These are phyloP conservation scores for Microplitis manilae DNA, from an alignment of 2,888 invertebrate species.

Conservation along the genomic window DNA sequence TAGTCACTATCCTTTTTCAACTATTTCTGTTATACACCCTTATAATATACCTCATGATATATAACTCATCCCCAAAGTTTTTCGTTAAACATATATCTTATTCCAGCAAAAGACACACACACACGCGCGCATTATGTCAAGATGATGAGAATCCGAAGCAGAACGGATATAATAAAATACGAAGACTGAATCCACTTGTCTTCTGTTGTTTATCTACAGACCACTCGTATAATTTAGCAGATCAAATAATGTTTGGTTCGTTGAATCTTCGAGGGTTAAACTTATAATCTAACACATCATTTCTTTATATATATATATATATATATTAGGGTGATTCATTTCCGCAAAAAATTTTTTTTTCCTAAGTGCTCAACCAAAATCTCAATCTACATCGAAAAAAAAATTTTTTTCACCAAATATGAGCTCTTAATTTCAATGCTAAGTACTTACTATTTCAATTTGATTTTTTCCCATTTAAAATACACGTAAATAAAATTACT, in stretches of 20 bases:
- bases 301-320: neutral
- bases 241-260: slow-evolving; percentile 13
- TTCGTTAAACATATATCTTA: neutral
- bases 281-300: neutral
- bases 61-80: neutral
- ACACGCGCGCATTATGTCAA: neutral
- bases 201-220: neutral
- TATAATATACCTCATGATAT: neutral
- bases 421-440: too few species aligned
- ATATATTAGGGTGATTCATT: neutral
- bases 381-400: too few species aligned
- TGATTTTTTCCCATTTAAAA: too few species aligned
- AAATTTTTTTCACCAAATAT: too few species aligned
- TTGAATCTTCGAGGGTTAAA: slow-evolving; percentile 9
- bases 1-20: neutral
- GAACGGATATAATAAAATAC: neutral
- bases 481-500: too few species aligned
- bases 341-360: too few species aligned
- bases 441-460: too few species aligned
- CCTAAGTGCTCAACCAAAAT: too few species aligned
- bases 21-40: neutral
- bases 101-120: neutral
- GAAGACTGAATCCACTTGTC: neutral
- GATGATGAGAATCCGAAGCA: neutral
- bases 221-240: neutral